Conservation (phyloP, 1,140 invertebrate genomes). For the Chlorops oryzae region DNA sequence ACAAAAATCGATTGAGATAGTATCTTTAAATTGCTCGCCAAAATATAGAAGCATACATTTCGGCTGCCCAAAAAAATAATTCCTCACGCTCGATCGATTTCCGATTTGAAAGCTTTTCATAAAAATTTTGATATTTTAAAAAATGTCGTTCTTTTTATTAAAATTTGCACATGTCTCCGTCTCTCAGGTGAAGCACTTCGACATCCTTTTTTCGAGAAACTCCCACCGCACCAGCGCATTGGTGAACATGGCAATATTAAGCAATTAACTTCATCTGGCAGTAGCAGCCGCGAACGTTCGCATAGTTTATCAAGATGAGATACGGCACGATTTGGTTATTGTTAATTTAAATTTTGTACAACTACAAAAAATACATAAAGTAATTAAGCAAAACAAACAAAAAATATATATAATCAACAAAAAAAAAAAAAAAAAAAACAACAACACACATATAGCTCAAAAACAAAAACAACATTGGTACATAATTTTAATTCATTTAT, state of each 20-base stretch:
- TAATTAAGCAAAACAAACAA: no score
- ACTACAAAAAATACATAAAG: no score
- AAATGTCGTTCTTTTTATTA: neutral
- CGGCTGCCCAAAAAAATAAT: no score
- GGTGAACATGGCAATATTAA: conserved; percentile 48
- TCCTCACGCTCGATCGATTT: no score
- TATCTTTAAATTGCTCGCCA: no score
- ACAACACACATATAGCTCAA: conserved; percentile 18
- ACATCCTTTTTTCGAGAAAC: conserved; percentile 89
- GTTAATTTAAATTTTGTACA: conserved; percentile 36
- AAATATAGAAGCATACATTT: no score
- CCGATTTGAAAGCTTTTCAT: no score
- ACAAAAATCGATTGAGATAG: no score
- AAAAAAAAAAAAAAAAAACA: conserved; percentile 13
- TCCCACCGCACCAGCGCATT: conserved; percentile 67
- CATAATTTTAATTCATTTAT: no score
- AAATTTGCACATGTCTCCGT: no score
- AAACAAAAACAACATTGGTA: no score
- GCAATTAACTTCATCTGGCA: conserved; percentile 39
- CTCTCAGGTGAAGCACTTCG: conserved; percentile 66
- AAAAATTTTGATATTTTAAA: neutral
- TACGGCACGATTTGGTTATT: conserved; percentile 49
- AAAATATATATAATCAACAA: no score
- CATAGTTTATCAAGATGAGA: conserved; percentile 48
- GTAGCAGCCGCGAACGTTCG: conserved; percentile 46